Evolutionary conservation across 2,797 vertebrate species (phyloP), one percentile per base, ranked within the genome.

Genomic region (Rhynchonycteris naso): DNA sequence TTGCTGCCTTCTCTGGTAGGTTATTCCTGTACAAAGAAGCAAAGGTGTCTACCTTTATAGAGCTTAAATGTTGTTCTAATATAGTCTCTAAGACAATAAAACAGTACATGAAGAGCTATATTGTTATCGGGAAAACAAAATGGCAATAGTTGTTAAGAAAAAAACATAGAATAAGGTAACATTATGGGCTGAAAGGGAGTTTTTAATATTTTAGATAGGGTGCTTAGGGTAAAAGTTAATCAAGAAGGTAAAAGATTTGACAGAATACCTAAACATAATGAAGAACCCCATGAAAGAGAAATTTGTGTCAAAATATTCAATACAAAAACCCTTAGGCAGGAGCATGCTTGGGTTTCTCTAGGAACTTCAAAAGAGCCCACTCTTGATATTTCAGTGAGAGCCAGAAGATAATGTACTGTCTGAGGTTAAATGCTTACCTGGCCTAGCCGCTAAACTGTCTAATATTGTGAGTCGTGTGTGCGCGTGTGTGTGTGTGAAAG

Each of bases 101-200:
- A 76, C 21, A 59, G 43, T 22, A 28, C 4, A 8, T 26, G 30
- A 68, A 82, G 22, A 72, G 63, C 35, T 52, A 16, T 26, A 24
- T 8, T 43, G 2, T 79, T 59, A 30, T 3, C 35, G 76, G 18
- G 33, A 28, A 90, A 75, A 28, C 2, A 52, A 19, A 16, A 43
- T 35, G 30, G 4, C 7, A 15, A 35, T 11, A 14, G 12, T 19
- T 82, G 21, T 79, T 61, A 78, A 83, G 12, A 79, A 4, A 47
- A 58, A 58, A 58, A 68, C 9, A 50, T 3, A 54, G 16, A 56
- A 47, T 43, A 69, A 59, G 21, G 69, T 58, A 13, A 11, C 4
- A 22, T 0, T 12, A 14, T 26, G 14, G 1, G 7, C 2, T 38
- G 0, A 4, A n/a, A 86, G 16, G 6, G 5, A 81, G 4, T 47